These are phyloP conservation scores for Palaemon carinicauda DNA, from an alignment of 1,140 invertebrate genomes.

Conservation along the genomic window DNA sequence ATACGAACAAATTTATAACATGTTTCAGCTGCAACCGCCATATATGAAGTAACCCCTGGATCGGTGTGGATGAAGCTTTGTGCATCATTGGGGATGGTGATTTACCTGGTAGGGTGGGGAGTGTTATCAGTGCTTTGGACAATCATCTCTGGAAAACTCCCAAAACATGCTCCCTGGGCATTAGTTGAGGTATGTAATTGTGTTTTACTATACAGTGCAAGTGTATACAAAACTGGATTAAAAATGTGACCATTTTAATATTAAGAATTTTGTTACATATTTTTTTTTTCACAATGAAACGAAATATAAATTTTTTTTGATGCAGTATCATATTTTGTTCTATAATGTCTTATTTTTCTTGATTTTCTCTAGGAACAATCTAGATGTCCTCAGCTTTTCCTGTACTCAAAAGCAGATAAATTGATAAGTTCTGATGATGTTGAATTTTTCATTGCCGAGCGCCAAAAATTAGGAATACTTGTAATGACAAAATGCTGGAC, in stretches of 20 bases:
- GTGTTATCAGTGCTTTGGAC: conserved; percentile 58
- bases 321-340: too few relatives aligned
- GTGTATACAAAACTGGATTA: conserved; percentile 47
- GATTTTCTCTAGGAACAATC: conserved; percentile 63
- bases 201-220: too few relatives aligned
- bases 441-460: conserved; percentile 71
- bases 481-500: conserved; percentile 73
- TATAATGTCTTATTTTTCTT: neutral
- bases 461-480: conserved; percentile 70
- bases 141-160: conserved; percentile 56
- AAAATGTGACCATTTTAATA: conserved; percentile 60
- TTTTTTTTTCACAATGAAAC: too few relatives aligned
- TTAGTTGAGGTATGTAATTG: conserved; percentile 70
- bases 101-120: conserved; percentile 32
- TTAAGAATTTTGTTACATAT: neutral
- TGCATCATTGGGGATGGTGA: conserved; percentile 36
- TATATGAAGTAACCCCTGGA: conserved; percentile 65
- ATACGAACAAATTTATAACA: conserved; percentile 60
- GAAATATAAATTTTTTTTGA: too few relatives aligned
- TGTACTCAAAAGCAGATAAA: conserved; percentile 77
- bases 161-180: conserved; percentile 67
- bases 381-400: conserved; percentile 76
- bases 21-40: conserved; percentile 71
- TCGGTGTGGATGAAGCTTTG: conserved; percentile 57
- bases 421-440: conserved; percentile 71